Conservation (phyloP, 2,113 vertebrate species). For the Coracopsis vasa region DNA sequence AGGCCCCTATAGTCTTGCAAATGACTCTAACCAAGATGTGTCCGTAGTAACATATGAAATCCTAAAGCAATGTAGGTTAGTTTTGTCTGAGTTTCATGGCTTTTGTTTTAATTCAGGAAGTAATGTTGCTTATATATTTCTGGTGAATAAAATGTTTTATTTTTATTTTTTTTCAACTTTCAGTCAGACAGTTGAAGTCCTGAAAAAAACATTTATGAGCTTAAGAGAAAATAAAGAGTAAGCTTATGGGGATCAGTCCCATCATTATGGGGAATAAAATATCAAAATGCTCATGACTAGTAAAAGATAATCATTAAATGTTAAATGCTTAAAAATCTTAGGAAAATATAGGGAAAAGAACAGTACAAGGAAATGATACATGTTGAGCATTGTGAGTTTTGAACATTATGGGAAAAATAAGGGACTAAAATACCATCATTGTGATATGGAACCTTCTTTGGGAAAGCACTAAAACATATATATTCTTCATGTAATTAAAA, state of each 20-base stretch:
- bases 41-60: not conserved
- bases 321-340: not conserved
- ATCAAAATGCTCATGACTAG: not conserved
- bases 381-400: not conserved
- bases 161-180: not conserved
- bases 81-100: not conserved
- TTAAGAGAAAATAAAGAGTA: not conserved
- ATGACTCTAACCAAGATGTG: not conserved
- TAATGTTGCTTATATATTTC: not conserved
- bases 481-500: conserved; percentile 10
- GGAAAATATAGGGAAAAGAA: not conserved
- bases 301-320: not conserved
- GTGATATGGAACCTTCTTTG: not conserved
- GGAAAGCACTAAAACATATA: not conserved
- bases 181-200: not conserved
- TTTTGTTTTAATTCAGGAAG: not conserved
- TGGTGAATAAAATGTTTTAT: not conserved
- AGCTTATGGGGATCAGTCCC: not conserved
- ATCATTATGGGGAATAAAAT: not conserved
- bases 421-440: not conserved
- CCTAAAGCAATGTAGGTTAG: not conserved
- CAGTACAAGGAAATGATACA: not conserved
- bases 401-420: not conserved
- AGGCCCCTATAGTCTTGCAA: not conserved
- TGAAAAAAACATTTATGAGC: not conserved